A percentile compares a stretch with the other conserved stretches of the same genome.
phyloP scores from a whole-genome alignment of 1,140 invertebrate species.

The Leptinotarsa undecemlineata region DNA sequence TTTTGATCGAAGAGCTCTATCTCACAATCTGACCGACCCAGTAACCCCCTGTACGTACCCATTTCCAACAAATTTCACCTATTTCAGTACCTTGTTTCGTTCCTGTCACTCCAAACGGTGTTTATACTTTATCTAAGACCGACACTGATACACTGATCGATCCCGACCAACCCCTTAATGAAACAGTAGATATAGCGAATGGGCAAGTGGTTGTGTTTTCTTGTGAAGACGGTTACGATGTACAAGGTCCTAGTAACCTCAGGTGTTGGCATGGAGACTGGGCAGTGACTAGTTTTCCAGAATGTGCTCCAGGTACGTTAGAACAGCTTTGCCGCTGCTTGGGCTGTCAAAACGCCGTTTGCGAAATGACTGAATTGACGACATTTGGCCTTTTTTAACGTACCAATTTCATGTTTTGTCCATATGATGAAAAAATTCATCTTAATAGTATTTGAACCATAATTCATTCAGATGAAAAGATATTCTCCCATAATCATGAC shows the following conservation, averaged over 20 bases:
- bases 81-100: constrained; percentile 69
- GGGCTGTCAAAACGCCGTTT: too few relatives aligned
- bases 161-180: constrained; percentile 56
- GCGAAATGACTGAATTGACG: too few relatives aligned
- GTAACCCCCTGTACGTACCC: background rate
- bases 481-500: too few relatives aligned
- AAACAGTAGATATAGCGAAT: constrained; percentile 63
- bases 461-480: too few relatives aligned
- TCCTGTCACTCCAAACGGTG: constrained; percentile 65
- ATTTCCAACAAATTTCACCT: constrained; percentile 1
- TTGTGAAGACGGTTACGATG: constrained; percentile 69
- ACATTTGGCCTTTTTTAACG: too few relatives aligned
- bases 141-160: constrained; percentile 31
- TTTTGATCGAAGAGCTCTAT: too few relatives aligned
- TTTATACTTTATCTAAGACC: constrained; percentile 61
- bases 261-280: constrained; percentile 79
- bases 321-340: background rate
- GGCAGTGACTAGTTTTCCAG: constrained; percentile 72
- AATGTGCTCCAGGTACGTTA: constrained; percentile 70
- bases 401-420: too few relatives aligned
- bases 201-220: constrained; percentile 68
- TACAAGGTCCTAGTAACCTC: constrained; percentile 71
- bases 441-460: too few relatives aligned
- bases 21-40: background rate
- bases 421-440: too few relatives aligned